These are phyloP conservation scores for Lathamus discolor DNA, from an alignment of 2,113 vertebrate genomes.

Conservation along the genomic window DNA sequence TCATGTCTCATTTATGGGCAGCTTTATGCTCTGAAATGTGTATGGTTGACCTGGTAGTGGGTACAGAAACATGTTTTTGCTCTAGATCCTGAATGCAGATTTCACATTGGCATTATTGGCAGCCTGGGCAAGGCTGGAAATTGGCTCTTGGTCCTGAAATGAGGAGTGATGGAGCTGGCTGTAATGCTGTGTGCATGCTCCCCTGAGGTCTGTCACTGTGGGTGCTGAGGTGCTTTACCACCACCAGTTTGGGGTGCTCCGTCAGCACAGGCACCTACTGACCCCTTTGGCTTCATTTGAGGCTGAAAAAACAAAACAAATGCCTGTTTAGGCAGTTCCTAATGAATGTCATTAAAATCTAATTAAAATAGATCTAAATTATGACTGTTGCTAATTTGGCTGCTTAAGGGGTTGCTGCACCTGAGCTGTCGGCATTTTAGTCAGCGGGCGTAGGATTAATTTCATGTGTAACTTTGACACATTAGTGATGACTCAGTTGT, in stretches of 20 bases:
- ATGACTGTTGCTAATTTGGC: not conserved
- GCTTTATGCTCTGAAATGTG: not conserved
- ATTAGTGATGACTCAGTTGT: not conserved
- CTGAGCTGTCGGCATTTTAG: not conserved
- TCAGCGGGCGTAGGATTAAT: not conserved
- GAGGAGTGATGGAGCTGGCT: not conserved
- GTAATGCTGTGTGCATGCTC: not conserved
- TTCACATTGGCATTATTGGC: not conserved
- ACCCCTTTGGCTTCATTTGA: not conserved
- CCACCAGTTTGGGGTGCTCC: not conserved
- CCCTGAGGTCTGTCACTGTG: not conserved
- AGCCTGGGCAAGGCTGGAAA: not conserved
- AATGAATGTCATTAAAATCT: not conserved
- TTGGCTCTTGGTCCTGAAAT: not conserved
- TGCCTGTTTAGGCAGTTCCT: not conserved
- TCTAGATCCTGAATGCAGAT: not conserved
- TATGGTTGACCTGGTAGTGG: not conserved
- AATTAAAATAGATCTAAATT: not conserved
- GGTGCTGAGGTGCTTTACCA: not conserved
- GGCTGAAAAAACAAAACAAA: not conserved
- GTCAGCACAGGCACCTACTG: not conserved
- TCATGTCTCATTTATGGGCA: not conserved
- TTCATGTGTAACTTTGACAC: not conserved
- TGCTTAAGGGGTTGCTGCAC: not conserved
- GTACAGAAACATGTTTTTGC: accelerated